Conservation (phyloP, 1,140 invertebrate genomes). For the Diorhabda elongata region DNA sequence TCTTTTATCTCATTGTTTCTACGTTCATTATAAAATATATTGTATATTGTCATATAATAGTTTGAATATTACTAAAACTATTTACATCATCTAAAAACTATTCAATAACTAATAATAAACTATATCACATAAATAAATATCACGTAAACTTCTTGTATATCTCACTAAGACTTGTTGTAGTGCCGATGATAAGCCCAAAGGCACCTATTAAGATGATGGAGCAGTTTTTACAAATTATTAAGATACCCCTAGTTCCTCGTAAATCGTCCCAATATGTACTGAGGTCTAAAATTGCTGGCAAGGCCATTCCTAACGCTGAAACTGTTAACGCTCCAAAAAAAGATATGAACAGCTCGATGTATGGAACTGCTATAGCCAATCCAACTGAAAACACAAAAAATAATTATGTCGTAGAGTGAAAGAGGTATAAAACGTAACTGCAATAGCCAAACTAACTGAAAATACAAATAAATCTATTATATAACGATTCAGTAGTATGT, state of each 20-base stretch:
- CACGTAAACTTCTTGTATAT: slow-evolving; percentile 46
- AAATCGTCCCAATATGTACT: slow-evolving; percentile 61
- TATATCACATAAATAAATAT: neutral
- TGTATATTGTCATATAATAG: no score
- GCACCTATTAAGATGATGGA: slow-evolving; percentile 65
- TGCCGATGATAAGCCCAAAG: slow-evolving; percentile 65
- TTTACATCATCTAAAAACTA: no score
- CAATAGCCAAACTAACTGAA: slow-evolving; percentile 70
- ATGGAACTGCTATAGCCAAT: slow-evolving; percentile 72
- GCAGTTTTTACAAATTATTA: slow-evolving; percentile 62
- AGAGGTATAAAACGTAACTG: no score
- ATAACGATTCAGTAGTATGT: neutral
- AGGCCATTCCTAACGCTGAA: slow-evolving; percentile 78
- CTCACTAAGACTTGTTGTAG: slow-evolving; percentile 63
- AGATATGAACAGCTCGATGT: slow-evolving; percentile 85
- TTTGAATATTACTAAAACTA: no score
- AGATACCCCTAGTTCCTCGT: slow-evolving; percentile 45
- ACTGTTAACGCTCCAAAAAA: slow-evolving; percentile 83
- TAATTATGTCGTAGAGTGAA: no score
- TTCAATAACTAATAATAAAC: no score
- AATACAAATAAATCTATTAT: slow-evolving; percentile 7
- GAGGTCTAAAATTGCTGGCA: slow-evolving; percentile 78
- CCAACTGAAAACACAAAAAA: slow-evolving; percentile 57
- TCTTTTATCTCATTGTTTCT: no score
- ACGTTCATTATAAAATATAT: no score